Evolutionary conservation across 2,113 vertebrate genomes (phyloP), one percentile per base, ranked within the genome.

Genomic region (Indicator indicator): DNA sequence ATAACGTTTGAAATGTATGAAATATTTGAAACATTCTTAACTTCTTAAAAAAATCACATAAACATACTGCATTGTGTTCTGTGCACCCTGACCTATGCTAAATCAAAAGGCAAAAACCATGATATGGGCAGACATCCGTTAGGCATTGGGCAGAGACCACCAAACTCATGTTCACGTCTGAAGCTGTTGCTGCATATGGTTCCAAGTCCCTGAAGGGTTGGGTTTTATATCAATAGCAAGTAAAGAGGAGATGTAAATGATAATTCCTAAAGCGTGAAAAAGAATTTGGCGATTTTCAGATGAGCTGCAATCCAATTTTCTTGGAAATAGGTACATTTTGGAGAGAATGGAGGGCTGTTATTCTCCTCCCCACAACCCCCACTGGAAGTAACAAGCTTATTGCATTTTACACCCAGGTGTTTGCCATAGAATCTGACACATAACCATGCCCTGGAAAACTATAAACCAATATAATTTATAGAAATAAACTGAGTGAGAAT

Each of bases 401-500:
- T 96, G 68, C 83, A 85, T 97, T 98, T 98, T 97, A 97, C 97
- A 96, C 97, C 97, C 97, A 98, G 97, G 98, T 98, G 97, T 98
- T 98, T 97, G 97, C 97, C 93, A 97, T 97, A 97, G 97, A 98
- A 96, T 96, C 95, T 97, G 98, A 98, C 97, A 97, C 97, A 97
- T 97, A 98, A 98, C 96, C 91, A 13, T 98, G 97, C 97, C 97
- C 97, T 98, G 97, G 98, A 98, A 98, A 98, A 97, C 97, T 98
- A 97, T 98, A 98, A 98, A 98, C 91, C 98, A 97, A 97, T 98
- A 98, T 98, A 98, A 98, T 98, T 98, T 98, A 98, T 97, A 97
- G 98, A 98, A 98, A 98, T 98, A 98, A 98, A 98, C 97, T 95
- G 97, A 98, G 97, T 97, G 98, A 98, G 98, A 98, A 98, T 98